phyloP scores from a whole-genome alignment of 2,113 vertebrate species.

The Esox niger region DNA sequence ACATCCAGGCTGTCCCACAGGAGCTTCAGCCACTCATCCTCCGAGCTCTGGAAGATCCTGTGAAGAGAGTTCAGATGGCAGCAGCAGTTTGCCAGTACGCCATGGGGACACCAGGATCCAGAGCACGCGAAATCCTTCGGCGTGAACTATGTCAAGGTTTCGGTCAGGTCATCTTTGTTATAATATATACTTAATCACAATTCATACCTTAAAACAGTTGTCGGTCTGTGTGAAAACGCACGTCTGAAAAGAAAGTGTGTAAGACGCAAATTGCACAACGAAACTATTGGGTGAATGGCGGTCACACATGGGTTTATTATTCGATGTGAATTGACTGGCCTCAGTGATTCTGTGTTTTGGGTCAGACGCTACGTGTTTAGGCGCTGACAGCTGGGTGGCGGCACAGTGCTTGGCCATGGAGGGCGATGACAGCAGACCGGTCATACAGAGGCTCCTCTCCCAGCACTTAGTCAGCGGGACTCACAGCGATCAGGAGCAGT shows the following conservation, averaged over 20 bases:
- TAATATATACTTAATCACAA: too few species aligned
- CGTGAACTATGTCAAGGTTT: constrained; percentile 31
- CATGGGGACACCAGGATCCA: constrained; percentile 29
- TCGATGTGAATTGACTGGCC: background rate
- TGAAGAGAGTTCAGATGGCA: constrained; percentile 39
- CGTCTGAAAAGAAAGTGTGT: too few species aligned
- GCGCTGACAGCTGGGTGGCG: constrained; percentile 73
- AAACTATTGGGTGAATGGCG: too few species aligned
- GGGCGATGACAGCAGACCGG: constrained; percentile 52
- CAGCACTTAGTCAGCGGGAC: constrained; percentile 63
- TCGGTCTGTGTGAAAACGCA: too few species aligned
- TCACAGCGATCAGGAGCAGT: constrained; percentile 57
- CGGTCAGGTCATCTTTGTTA: too few species aligned
- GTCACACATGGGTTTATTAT: too few species aligned
- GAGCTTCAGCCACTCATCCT: constrained; percentile 44
- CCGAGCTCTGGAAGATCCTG: constrained; percentile 36
- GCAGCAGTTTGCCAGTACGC: constrained; percentile 42
- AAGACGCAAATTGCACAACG: too few species aligned
- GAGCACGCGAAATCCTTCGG: constrained; percentile 24
- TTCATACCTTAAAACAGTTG: too few species aligned
- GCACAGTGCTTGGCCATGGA: constrained; percentile 75
- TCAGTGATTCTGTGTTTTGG: constrained; percentile 1
- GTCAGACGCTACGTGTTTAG: constrained; percentile 54
- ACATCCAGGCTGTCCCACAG: constrained; percentile 48
- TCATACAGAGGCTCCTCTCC: constrained; percentile 69